These are phyloP conservation scores for Tromatobia lineatoria DNA, from an alignment of 2,888 invertebrate genomes.

Conservation along the genomic window DNA sequence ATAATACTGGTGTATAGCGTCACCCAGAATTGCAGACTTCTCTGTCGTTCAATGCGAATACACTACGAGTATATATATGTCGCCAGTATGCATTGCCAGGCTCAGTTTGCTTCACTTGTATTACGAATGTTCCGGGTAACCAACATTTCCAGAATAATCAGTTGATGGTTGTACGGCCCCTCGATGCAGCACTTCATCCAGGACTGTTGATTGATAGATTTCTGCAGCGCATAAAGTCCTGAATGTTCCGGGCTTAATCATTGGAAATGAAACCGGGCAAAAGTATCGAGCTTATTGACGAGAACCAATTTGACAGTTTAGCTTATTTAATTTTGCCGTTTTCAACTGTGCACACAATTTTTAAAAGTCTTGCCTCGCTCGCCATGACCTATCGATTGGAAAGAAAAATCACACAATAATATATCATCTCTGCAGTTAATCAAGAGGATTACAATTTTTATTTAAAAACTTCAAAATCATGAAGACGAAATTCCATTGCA, in stretches of 20 bases:
- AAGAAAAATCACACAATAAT: not conserved
- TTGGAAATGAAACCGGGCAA: not conserved
- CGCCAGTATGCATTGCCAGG: not conserved
- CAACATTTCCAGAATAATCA: constrained; percentile 61
- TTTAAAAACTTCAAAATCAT: too few species aligned
- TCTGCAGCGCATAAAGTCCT: constrained; percentile 7
- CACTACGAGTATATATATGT: not conserved
- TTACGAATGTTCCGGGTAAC: constrained; percentile 29
- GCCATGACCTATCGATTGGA: constrained; percentile 19
- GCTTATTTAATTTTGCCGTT: not conserved
- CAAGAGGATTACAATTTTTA: not conserved
- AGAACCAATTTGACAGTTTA: constrained; percentile 10
- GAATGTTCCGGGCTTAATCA: constrained; percentile 44
- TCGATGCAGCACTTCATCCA: constrained; percentile 40
- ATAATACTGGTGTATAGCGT: not conserved
- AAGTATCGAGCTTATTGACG: constrained; percentile 15
- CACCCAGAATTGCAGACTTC: not conserved
- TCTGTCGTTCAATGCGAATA: constrained; percentile 2
- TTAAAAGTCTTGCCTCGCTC: not conserved
- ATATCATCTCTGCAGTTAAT: not conserved
- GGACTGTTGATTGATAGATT: constrained; percentile 52
- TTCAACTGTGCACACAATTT: not conserved
- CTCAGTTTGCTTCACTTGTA: constrained; percentile 21
- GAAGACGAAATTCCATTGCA: too few species aligned
- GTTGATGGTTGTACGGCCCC: constrained; percentile 54